Conservation (phyloP, 2,888 invertebrate species). For the Pristionchus maxplancki region DNA sequence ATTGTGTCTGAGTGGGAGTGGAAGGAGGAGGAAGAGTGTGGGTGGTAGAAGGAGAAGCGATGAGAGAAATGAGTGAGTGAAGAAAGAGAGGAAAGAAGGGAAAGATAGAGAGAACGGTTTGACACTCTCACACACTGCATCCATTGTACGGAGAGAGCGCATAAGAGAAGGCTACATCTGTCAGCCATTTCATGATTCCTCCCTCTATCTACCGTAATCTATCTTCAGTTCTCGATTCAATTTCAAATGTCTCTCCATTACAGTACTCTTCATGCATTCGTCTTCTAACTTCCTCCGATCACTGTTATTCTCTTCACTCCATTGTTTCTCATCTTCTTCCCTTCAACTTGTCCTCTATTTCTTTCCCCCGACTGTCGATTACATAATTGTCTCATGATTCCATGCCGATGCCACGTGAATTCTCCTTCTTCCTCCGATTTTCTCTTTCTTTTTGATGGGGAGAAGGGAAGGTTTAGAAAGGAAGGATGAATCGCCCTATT, state of each 20-base stretch:
- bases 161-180: background rate
- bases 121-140: background rate
- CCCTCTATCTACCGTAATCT: background rate
- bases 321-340: constrained; percentile 22
- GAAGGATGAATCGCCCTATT: background rate
- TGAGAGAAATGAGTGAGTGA: background rate
- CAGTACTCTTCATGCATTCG: background rate
- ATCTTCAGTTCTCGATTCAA: background rate
- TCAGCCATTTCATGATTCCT: background rate
- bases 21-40: too few relatives aligned
- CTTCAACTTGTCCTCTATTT: background rate
- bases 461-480: background rate
- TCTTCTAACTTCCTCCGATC: background rate
- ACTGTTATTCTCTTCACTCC: background rate
- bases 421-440: background rate
- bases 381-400: background rate
- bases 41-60: too few relatives aligned
- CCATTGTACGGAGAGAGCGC: background rate
- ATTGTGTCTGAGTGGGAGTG: background rate
- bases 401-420: background rate
- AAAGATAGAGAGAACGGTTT: constrained; percentile 7
- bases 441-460: background rate
- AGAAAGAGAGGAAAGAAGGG: background rate
- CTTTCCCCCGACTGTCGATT: background rate
- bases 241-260: background rate